Evolutionary conservation across 2,797 vertebrate species (phyloP), one percentile per base, ranked within the genome.

Genomic region (Scomberomorus guttatus): DNA sequence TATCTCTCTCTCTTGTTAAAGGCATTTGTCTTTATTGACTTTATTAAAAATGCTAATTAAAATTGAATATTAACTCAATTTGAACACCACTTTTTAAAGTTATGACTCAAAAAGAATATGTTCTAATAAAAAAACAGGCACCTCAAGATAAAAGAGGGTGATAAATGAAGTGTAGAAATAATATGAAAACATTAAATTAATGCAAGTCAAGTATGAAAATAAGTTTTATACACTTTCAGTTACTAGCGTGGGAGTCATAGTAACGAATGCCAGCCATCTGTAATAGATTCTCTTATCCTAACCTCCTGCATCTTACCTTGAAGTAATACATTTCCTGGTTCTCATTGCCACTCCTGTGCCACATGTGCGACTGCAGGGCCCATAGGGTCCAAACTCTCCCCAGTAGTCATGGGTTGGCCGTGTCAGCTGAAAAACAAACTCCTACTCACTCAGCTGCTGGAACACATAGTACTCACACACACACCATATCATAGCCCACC

Each of bases 331-430:
- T 64, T 6, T 93, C 18, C 97, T 95, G 1, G 95, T 96, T 76
- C 93, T 95, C 93, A 95, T 88, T 68, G 95, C 93, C 80, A 99
- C 93, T 55, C 98, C 98, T 1, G 94, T 96, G 0, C 97, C 98
- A 51, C 98, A 99, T 84, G 96, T 97, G 64, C 96, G 94, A 73
- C 97, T 99, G 93, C 98, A 99, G 67, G 93, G 83, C 46, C 96
- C 93, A 90, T 96, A 98, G 29, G 95, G 88, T 29, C 96, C 95
- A 93, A 97, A 98, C 80, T 92, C 92, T 2, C 95, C 96, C 97
- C 97, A 99, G 87, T 90, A 90, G 80, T 96, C 96, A 52, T 89
- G 72, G 50, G 54, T 75, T 0, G 94, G 90, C 34, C 34, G 79
- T 18, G 76, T 81, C n/a, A 89, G 24, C 91, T 95, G 48, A 42